A percentile compares a stretch with the other conserved stretches of the same genome.
phyloP scores from a whole-genome alignment of 1,140 invertebrate species.

The Maconellicoccus hirsutus region DNA sequence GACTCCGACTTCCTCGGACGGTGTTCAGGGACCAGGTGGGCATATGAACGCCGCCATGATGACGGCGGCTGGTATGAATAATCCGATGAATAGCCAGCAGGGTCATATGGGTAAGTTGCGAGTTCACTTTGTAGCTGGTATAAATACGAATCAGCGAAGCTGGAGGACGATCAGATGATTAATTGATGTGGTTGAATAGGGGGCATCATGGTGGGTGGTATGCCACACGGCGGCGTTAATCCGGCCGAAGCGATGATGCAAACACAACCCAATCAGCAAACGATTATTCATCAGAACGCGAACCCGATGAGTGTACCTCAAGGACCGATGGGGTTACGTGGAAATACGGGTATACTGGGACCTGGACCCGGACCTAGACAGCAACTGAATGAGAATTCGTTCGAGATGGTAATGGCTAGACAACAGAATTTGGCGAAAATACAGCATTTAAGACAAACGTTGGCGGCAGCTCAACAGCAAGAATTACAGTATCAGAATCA shows the following conservation, averaged over 20 bases:
- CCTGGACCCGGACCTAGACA: background rate
- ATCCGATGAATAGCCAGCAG: background rate
- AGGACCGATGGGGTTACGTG: background rate
- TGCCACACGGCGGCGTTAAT: background rate
- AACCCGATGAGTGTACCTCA: background rate
- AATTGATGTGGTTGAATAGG: background rate
- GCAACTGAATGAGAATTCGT: slow-evolving; percentile 35
- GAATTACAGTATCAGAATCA: slow-evolving; percentile 63
- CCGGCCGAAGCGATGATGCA: background rate
- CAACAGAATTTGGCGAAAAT: slow-evolving; percentile 56
- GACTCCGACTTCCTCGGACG: background rate
- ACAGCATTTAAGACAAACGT: slow-evolving; percentile 52
- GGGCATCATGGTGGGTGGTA: background rate
- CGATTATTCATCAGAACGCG: background rate
- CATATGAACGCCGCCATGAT: background rate
- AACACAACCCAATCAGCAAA: background rate
- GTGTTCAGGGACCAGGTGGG: background rate
- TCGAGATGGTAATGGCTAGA: slow-evolving; percentile 43
- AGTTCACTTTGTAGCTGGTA: too few species aligned
- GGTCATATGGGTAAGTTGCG: background rate
- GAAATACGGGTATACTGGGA: background rate
- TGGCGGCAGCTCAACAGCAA: slow-evolving; percentile 61
- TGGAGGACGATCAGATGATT: too few species aligned
- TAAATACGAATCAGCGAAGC: too few species aligned
- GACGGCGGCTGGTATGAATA: background rate